Base-by-base conservation (phyloP, 2,113 vertebrate species). In the Helogale parvula region DNA sequence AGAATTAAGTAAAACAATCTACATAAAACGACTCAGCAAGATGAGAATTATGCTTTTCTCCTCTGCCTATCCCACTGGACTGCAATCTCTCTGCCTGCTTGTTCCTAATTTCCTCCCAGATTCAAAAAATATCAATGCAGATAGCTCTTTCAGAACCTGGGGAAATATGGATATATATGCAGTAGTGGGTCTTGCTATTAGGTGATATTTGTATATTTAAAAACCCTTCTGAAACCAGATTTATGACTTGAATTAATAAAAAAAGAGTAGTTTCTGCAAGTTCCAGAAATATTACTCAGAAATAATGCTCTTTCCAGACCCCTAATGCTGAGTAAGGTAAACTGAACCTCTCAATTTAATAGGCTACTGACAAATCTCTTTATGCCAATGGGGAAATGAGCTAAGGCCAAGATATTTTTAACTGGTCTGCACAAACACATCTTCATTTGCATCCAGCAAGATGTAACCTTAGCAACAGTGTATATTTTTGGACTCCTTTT, bases 401-500 rank as follows among this genome's bases (percentile, higher is more conserved):
- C 93, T 89, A 97, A 91, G 98, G 95, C 83, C 94, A 91, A 98
- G 98, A 96, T 99, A 98, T 98, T 99, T 99, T 98, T 98, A 98
- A 97, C 97, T 97, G 94, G 97, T 98, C 69, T 95, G 96, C 98
- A 98, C 96, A 98, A 98, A 98, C 97, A 97, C 98, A 97, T 98
- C 98, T 98, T 98, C 98, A 98, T 98, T 98, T 99, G 98, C 98
- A 99, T 99, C 72, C 96, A 98, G 98, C 96, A 95, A 97, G 98
- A 98, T 97, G 99, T 99, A 99, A 98, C 99, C 99, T 95, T 98
- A 98, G 99, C 98, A 99, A 99, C 99, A 96, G 97, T 96, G 97
- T 98, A 98, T 99, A 99, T 99, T 99, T 99, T 41, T 95, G 98
- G 98, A 98, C 98, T 98, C 98, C 98, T 99, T 98, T 99, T 99